Evolutionary conservation across 2,888 invertebrate genomes (phyloP).

Genomic region (Nemoura dubitans): DNA sequence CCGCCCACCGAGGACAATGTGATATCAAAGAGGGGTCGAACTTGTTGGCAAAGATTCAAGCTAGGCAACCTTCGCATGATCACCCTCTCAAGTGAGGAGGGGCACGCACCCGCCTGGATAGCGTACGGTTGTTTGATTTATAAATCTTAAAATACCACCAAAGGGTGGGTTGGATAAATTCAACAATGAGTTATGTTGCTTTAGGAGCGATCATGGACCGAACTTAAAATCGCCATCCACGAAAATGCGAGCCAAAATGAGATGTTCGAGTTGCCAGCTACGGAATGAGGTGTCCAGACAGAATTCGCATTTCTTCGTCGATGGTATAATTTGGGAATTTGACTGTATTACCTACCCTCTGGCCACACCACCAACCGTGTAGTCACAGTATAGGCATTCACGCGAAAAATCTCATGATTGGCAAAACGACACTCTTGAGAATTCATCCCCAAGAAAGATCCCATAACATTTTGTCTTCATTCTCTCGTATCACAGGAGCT

Average conservation of each 20-base stretch:
- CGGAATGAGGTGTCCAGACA: not conserved
- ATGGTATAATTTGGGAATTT: not conserved
- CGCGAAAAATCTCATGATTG: not conserved
- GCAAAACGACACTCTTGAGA: not conserved
- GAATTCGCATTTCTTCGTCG: not conserved
- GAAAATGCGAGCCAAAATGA: conserved; percentile 44
- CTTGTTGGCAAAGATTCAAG: conserved; percentile 47
- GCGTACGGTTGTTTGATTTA: conserved; percentile 44
- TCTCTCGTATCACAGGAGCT: not conserved
- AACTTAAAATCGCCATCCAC: conserved; percentile 24
- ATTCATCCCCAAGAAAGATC: not conserved
- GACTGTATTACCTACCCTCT: not conserved
- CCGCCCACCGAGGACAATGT: conserved; percentile 10
- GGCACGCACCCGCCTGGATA: conserved; percentile 24
- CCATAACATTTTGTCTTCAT: not conserved
- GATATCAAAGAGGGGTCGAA: conserved; percentile 20
- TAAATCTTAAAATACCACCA: conserved; percentile 50
- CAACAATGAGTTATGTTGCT: conserved; percentile 46
- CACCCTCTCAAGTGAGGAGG: conserved; percentile 34
- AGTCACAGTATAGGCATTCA: not conserved
- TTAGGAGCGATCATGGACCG: conserved; percentile 1
- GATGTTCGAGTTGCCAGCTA: conserved; percentile 35
- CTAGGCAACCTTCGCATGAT: conserved; percentile 35
- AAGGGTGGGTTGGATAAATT: conserved; percentile 47
- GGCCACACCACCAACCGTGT: too few species aligned